Base-by-base conservation (phyloP, 1,140 invertebrate species). In the Drosophila chauvacae region DNA sequence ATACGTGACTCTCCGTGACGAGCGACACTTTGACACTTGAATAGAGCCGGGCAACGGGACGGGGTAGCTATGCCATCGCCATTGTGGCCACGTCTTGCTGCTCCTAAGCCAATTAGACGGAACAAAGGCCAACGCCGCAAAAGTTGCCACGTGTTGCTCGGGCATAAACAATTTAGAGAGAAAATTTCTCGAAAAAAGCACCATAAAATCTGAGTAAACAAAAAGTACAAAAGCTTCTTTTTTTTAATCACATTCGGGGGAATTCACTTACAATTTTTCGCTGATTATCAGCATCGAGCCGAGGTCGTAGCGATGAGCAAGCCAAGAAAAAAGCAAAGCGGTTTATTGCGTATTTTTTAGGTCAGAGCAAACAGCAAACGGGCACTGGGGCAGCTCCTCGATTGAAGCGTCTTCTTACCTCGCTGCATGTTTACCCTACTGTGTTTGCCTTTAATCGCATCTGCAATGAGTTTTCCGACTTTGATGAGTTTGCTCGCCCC, bases 371-470 rank as follows among this genome's bases (percentile, higher is more conserved):
- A 65, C 73, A 77, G 74, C 28, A 35, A 51, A 51, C 47, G 26
- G 48, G 69, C 53, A 41, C 58, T 33, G 33, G 44, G 64, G 33
- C 60, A 45, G 58, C 13, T 20, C 9, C 37, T 39, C 68, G 50
- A 57, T 50, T 50, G 68, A 41, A 70, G 50, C 50, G 42, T 51
- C 47, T 51, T 55, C 83, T 87, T 88, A 88, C 84, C 83, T 88
- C 83, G 76, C 84, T 87, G 84, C 84, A 87, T 87, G 47, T 72
- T 77, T 69, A 45, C 68, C 37, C 53, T 20, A 42, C 59, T 45
- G 23, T 66, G 84, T 84, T 83, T 76, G 68, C 50, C 42, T 80
- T 88, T 84, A 80, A 74, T 88, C 68, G 79, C 61, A 68, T 73
- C 59, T 85, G 48, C 53, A 72, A 63, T 70, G 47, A 62, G 66